These are phyloP conservation scores for Engystomops pustulosus DNA, from an alignment of 2,113 vertebrate genomes.

Conservation along the genomic window DNA sequence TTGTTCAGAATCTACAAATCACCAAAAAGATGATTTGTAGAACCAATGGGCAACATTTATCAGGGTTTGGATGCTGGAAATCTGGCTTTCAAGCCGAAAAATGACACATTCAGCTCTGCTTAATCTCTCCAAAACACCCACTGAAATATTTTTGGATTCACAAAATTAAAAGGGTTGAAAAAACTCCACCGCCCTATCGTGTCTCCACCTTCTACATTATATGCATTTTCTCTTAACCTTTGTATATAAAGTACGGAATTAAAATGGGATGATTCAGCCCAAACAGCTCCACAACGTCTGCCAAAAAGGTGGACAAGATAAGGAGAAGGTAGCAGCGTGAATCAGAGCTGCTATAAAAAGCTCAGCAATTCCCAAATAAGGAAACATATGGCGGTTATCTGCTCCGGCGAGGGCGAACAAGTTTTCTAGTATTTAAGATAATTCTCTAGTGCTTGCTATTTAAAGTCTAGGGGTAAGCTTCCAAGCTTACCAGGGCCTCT, in stretches of 20 bases:
- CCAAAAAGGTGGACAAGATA: slow-evolving; percentile 74
- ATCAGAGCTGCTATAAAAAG: slow-evolving; percentile 73
- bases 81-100: too few relatives aligned
- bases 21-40: too few relatives aligned
- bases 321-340: slow-evolving; percentile 77
- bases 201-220: background rate
- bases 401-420: slow-evolving; percentile 76
- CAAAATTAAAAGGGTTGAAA: slow-evolving; percentile 11
- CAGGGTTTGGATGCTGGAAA: too few relatives aligned
- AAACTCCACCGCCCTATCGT: slow-evolving; percentile 14
- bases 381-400: slow-evolving; percentile 82
- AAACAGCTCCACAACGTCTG: slow-evolving; percentile 64
- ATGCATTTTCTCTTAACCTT: background rate
- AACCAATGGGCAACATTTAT: too few relatives aligned
- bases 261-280: slow-evolving; percentile 66
- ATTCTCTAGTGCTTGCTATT: slow-evolving; percentile 86
- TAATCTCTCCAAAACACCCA: background rate
- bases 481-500: slow-evolving; percentile 82
- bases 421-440: slow-evolving; percentile 85
- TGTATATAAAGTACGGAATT: slow-evolving; percentile 52
- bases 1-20: too few relatives aligned
- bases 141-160: background rate
- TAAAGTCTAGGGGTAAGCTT: slow-evolving; percentile 93
- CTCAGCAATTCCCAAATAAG: slow-evolving; percentile 78
- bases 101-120: background rate